Percentiles rank a stretch among this genome's conserved stretches.
Conservation (phyloP, 1,140 invertebrate species). For the Acromyrmex echinatior region DNA sequence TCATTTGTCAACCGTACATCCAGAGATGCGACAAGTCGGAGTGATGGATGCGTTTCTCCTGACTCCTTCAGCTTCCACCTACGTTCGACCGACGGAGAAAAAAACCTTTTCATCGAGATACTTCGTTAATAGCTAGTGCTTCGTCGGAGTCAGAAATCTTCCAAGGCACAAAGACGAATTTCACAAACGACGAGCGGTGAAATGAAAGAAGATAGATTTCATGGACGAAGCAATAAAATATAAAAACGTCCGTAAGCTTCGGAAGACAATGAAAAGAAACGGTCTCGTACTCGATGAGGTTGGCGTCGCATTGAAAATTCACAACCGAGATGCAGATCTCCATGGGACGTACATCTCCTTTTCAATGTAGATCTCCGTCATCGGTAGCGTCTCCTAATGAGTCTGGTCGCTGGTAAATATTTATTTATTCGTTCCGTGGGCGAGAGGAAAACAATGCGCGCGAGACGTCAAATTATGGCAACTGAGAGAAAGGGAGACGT, state of each 20-base stretch:
- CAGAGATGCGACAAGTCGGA: constrained; percentile 23
- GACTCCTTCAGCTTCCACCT: not conserved
- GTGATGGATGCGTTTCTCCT: constrained; percentile 40
- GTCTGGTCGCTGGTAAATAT: constrained; percentile 59
- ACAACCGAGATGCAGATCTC: not conserved
- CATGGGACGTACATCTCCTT: constrained; percentile 18
- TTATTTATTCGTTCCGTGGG: constrained; percentile 66
- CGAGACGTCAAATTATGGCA: constrained; percentile 55
- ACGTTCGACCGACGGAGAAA: not conserved
- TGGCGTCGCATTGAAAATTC: constrained; percentile 27
- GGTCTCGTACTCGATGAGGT: not conserved
- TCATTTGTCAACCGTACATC: constrained; percentile 49
- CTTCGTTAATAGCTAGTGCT: constrained; percentile 45
- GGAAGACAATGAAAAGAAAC: constrained; percentile 16
- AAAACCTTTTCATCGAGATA: constrained; percentile 19
- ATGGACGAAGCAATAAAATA: not conserved
- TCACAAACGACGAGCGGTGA: not conserved
- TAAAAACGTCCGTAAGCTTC: constrained; percentile 8
- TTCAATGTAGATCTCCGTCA: constrained; percentile 64
- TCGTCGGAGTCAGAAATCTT: constrained; percentile 13
- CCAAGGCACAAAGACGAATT: constrained; percentile 35
- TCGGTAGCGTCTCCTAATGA: constrained; percentile 41
- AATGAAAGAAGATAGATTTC: constrained; percentile 33
- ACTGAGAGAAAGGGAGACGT: not conserved
- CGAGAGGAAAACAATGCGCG: constrained; percentile 66